Conservation (phyloP, 2,888 invertebrate genomes). For the Oligia fasciuncula region DNA sequence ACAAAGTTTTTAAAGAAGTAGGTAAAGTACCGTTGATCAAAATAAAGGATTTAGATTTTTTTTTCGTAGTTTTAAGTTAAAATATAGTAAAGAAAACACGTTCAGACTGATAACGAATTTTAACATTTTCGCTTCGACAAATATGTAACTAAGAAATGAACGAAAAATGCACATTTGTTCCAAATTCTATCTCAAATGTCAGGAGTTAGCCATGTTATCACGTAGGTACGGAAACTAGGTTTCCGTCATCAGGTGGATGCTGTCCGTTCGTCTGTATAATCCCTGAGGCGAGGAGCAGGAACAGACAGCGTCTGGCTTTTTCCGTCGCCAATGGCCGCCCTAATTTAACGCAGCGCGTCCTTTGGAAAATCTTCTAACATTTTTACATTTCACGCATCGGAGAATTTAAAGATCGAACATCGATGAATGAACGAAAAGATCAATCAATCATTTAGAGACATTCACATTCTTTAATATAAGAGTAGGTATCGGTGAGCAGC, state of each 20-base stretch:
- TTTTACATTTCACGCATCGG: background rate
- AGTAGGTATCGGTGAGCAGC: background rate
- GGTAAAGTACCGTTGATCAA: no score
- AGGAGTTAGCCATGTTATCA: background rate
- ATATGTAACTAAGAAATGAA: background rate
- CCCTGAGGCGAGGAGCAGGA: background rate
- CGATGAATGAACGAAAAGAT: background rate
- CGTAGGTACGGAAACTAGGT: background rate
- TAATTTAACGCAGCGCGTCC: background rate
- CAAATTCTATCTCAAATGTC: background rate
- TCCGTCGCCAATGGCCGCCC: background rate
- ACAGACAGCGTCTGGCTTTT: background rate
- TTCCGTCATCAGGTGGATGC: conserved; percentile 7
- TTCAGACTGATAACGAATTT: background rate
- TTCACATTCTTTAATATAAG: background rate
- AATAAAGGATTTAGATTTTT: background rate
- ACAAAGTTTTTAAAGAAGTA: background rate
- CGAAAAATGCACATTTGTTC: background rate
- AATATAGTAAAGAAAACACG: background rate
- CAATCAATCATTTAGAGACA: background rate
- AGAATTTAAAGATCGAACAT: background rate
- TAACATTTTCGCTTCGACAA: background rate
- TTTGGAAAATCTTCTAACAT: background rate
- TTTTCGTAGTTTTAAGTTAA: background rate
- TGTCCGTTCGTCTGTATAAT: background rate